Conservation (phyloP, 2,888 invertebrate species). For the Phymatocera aterrima region DNA sequence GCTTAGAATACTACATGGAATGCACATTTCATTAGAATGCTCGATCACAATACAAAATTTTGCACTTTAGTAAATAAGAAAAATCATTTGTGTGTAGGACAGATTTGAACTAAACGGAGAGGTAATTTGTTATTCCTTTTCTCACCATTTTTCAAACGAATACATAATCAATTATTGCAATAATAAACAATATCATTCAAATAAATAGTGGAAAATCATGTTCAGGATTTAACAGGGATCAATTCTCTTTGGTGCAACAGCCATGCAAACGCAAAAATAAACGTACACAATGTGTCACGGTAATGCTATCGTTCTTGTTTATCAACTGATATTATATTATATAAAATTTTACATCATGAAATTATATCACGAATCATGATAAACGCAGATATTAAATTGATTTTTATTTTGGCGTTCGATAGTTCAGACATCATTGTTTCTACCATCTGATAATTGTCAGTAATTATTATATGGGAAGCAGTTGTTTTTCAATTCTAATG, state of each 20-base stretch:
- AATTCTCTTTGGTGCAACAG: conserved; percentile 19
- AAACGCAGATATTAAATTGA: background rate
- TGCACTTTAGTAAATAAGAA: background rate
- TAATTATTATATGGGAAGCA: too few relatives aligned
- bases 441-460: too few relatives aligned
- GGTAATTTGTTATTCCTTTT: background rate
- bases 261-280: conserved; percentile 4
- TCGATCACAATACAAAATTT: background rate
- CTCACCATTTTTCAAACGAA: background rate
- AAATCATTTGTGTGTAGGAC: background rate
- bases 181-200: background rate
- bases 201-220: background rate
- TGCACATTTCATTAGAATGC: background rate
- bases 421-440: too few relatives aligned
- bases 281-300: background rate
- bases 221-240: background rate
- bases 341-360: background rate
- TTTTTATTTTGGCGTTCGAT: background rate
- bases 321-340: background rate
- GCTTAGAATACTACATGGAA: background rate
- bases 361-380: too few relatives aligned
- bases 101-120: background rate
- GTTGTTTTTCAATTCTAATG: too few relatives aligned
- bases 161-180: conserved; percentile 1
- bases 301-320: background rate